A percentile compares a stretch with the other conserved stretches of the same genome.
phyloP scores from a whole-genome alignment of 2,113 vertebrate species.

The Motacilla alba region DNA sequence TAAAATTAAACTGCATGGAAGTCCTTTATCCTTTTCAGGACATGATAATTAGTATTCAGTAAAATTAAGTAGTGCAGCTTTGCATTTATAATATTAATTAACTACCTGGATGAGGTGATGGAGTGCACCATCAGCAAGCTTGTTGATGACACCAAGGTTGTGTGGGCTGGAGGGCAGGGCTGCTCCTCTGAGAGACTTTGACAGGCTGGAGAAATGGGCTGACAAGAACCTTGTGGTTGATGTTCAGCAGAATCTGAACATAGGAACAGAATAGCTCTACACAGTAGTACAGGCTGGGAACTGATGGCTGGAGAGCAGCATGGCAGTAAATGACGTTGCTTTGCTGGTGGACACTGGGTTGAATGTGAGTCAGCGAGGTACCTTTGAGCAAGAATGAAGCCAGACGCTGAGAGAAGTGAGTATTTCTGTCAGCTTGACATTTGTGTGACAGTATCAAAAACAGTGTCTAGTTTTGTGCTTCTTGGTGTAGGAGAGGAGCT shows the following conservation, averaged over 20 bases:
- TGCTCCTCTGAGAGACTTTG: neutral
- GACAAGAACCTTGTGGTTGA: neutral
- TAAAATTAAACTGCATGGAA: slow-evolving; percentile 1
- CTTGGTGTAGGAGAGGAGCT: neutral
- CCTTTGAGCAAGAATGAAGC: neutral
- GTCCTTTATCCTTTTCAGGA: neutral
- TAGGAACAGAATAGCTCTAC: fast-evolving
- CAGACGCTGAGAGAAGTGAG: neutral
- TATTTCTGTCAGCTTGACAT: neutral
- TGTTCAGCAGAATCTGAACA: neutral
- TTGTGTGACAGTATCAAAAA: neutral
- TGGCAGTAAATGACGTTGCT: fast-evolving
- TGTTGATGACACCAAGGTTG: neutral
- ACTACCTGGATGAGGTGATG: neutral
- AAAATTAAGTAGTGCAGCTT: neutral
- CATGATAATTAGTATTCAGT: neutral
- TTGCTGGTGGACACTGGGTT: neutral
- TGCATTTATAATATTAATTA: slow-evolving; percentile 6
- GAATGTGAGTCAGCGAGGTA: neutral
- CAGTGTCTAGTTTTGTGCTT: neutral
- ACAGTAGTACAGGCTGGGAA: neutral
- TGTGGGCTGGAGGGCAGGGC: neutral
- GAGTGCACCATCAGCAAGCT: neutral
- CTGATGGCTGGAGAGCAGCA: fast-evolving
- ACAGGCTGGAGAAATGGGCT: neutral